Percentiles rank a stretch among this genome's conserved stretches.
Conservation (phyloP, 2,888 invertebrate species). For the Stratiomys singularior region DNA sequence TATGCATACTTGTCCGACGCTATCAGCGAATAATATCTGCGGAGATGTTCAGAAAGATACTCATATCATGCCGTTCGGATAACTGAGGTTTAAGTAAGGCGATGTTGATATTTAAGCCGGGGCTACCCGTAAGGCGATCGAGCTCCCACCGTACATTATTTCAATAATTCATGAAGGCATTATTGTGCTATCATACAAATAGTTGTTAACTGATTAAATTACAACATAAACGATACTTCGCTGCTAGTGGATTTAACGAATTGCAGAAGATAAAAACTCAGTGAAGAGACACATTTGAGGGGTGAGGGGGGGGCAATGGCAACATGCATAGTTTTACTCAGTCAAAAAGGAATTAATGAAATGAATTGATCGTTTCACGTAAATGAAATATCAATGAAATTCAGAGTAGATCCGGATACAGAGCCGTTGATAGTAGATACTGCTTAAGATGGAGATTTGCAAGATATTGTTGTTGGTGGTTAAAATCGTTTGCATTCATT, state of each 20-base stretch:
- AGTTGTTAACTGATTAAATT: constrained; percentile 23
- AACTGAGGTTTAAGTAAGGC: background rate
- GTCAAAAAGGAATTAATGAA: background rate
- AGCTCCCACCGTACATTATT: constrained; percentile 32
- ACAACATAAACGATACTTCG: constrained; percentile 20
- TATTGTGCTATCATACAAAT: constrained; percentile 37
- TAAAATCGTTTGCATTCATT: too few species aligned
- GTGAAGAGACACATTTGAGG: background rate
- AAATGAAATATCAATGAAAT: constrained; percentile 26
- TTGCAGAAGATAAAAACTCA: background rate
- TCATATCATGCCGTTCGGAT: background rate
- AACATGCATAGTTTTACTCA: too few species aligned
- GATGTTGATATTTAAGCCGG: background rate
- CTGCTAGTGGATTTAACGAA: background rate
- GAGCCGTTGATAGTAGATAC: background rate
- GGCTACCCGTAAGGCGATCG: background rate
- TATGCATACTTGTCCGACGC: background rate
- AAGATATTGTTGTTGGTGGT: too few species aligned
- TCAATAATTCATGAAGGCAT: constrained; percentile 44
- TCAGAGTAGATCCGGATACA: constrained; percentile 21
- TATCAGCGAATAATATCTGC: background rate
- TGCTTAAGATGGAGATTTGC: constrained; percentile 8
- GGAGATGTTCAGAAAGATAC: background rate
- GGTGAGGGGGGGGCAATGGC: too few species aligned
- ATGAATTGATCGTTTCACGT: background rate